Percentiles rank a stretch among this genome's conserved stretches.
Conservation (phyloP, 2,113 vertebrate genomes). For the Hippoglossus stenolepis region DNA sequence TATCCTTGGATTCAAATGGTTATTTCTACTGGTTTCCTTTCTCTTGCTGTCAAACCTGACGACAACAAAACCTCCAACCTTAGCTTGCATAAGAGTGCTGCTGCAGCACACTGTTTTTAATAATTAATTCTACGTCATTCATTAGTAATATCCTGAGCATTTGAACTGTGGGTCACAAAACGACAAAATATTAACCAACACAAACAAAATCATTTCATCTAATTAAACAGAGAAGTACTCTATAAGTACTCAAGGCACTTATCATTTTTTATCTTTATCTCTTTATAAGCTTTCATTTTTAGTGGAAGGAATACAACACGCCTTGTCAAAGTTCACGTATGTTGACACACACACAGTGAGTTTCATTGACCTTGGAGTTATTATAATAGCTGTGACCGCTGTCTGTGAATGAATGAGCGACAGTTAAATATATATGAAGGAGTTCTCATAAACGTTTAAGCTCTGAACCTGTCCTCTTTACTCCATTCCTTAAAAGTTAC, state of each 20-base stretch:
- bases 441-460: constrained; percentile 40
- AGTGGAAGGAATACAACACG: constrained; percentile 32
- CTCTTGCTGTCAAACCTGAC: too few relatives aligned
- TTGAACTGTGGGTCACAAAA: background rate
- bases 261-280: constrained; percentile 8
- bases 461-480: background rate
- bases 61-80: too few relatives aligned
- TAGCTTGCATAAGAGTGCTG: too few relatives aligned
- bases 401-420: constrained; percentile 68
- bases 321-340: constrained; percentile 67
- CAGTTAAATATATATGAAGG: constrained; percentile 8
- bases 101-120: too few relatives aligned
- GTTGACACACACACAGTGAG: background rate
- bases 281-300: constrained; percentile 14
- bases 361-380: constrained; percentile 36
- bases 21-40: background rate
- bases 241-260: background rate
- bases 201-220: background rate
- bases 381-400: constrained; percentile 34
- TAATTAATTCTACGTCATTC: too few relatives aligned
- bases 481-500: constrained; percentile 27
- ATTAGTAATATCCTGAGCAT: too few relatives aligned
- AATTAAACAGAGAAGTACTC: background rate
- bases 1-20: background rate
- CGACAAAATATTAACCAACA: background rate